Percentiles rank a stretch among this genome's conserved stretches.
These are phyloP conservation scores for Nesogale talazaci DNA, from an alignment of 2,113 vertebrate species.

Conservation along the genomic window DNA sequence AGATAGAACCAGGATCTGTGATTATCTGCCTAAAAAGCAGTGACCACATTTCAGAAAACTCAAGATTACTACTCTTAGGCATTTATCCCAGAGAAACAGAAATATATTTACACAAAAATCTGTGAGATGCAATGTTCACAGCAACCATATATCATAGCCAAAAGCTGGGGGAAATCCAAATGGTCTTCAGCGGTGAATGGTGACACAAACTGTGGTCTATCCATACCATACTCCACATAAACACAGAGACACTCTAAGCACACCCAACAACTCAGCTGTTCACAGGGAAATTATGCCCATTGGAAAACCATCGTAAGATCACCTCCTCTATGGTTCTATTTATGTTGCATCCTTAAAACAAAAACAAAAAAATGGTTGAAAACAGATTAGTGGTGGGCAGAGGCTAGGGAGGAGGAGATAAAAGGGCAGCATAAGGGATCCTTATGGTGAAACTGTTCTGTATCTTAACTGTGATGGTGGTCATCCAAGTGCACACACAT, in stretches of 20 bases:
- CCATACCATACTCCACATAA: not conserved
- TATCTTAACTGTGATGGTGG: not conserved
- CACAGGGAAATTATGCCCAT: not conserved
- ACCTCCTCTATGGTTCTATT: not conserved
- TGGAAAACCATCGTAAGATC: slow-evolving; percentile 43
- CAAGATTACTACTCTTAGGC: not conserved
- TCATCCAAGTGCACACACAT: not conserved
- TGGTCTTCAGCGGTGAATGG: not conserved
- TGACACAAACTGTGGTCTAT: not conserved
- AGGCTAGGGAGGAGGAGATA: not conserved
- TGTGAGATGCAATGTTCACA: not conserved
- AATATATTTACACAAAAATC: slow-evolving; percentile 14
- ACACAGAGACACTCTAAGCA: not conserved
- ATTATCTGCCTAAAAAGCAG: slow-evolving; percentile 47
- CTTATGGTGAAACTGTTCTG: not conserved
- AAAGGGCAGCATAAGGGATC: not conserved
- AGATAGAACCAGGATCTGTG: slow-evolving; percentile 49
- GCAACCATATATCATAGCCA: not conserved
- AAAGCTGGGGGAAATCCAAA: not conserved
- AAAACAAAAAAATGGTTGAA: not conserved
- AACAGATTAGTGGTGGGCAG: not conserved
- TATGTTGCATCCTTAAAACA: not conserved
- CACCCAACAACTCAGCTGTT: slow-evolving; percentile 4
- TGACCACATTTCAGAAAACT: slow-evolving; percentile 30
- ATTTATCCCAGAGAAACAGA: slow-evolving; percentile 32